Base-by-base conservation (phyloP, 2,888 invertebrate genomes). In the Spisula solida region DNA sequence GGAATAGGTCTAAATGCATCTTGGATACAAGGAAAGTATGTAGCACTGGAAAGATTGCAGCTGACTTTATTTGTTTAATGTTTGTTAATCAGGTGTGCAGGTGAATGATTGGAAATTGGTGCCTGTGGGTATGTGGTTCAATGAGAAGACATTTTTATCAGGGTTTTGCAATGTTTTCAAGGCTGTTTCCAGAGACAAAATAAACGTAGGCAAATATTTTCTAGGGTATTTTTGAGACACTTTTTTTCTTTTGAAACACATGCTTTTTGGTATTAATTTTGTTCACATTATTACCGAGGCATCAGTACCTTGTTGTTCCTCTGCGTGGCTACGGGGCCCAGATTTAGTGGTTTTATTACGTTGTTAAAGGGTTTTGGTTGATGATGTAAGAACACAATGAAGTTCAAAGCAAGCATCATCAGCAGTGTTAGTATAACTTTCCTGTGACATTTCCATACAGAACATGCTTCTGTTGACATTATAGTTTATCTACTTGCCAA, bases 41-140 rank as follows among this genome's bases (percentile, higher is more conserved):
- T 31, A 34, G 25, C 75, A 34, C 41, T 14, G 75, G 14, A 75
- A 75, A 75, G 31, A 2, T 60, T 75, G 75, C 75, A 75, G 31
- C 75, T 75, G 75, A 75, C 34, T 31, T 31, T 75, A 18, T 75
- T 75, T 75, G 75, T 75, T 75, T 75, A 75, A 31, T 75, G 75
- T 75, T 75, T 75, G 34, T 75, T 31, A 75, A 14, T 75, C 75
- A 75, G 75, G 75, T 75, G 75, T 16, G 29, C 29, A 75, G 31
- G 16, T 75, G 75, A 75, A 75, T 75, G 75, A 75, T 75, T 6
- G 75, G 31, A 31, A 34, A 75, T 75, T 34, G 16, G 75, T 41
- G 8, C 41, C 41, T 41, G 41, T 2, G 41, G 2, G 41, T 75
- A 66, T 66, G 6, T 66, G 60, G 60, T 25, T 66, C n/a, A 66